Percentiles rank a stretch among this genome's conserved stretches.
These are phyloP conservation scores for Origma solitaria DNA, from an alignment of 2,113 vertebrate species.

Conservation along the genomic window DNA sequence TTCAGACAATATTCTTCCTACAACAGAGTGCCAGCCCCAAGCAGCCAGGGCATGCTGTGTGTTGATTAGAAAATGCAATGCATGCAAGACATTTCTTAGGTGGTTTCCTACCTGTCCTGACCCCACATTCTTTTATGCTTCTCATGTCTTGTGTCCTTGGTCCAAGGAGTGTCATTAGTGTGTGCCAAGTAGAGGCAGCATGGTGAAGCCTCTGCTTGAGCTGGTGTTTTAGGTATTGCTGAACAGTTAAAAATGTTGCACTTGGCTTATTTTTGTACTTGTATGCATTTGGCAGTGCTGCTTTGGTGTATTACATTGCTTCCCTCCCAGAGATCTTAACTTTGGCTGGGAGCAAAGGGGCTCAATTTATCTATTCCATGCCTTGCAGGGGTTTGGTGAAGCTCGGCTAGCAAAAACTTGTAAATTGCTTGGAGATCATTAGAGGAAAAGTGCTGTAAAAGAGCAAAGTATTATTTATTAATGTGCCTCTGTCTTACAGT, in stretches of 20 bases:
- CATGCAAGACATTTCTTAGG: not conserved
- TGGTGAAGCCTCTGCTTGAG: not conserved
- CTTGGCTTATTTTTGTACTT: not conserved
- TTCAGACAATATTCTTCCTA: not conserved
- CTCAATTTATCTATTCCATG: conserved; percentile 17
- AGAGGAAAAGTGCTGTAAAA: conserved; percentile 39
- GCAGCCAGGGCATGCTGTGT: not conserved
- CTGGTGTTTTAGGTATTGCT: not conserved
- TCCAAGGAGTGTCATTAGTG: not conserved
- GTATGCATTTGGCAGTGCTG: not conserved
- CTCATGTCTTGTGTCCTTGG: not conserved
- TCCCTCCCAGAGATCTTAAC: not conserved
- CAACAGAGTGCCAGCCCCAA: not conserved
- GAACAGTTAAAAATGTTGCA: not conserved
- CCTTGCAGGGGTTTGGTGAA: conserved; percentile 13
- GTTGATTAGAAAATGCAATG: not conserved
- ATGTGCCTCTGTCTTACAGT: conserved; percentile 39
- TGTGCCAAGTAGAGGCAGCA: not conserved
- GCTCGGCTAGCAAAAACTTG: conserved; percentile 27
- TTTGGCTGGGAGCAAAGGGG: not conserved
- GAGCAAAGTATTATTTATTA: conserved; percentile 56
- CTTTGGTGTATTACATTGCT: not conserved
- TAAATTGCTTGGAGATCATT: conserved; percentile 53
- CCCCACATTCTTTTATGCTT: not conserved
- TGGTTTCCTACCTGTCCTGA: not conserved